phyloP scores from a whole-genome alignment of 2,797 vertebrate species.

The Ctenopoma kingsleyae region DNA sequence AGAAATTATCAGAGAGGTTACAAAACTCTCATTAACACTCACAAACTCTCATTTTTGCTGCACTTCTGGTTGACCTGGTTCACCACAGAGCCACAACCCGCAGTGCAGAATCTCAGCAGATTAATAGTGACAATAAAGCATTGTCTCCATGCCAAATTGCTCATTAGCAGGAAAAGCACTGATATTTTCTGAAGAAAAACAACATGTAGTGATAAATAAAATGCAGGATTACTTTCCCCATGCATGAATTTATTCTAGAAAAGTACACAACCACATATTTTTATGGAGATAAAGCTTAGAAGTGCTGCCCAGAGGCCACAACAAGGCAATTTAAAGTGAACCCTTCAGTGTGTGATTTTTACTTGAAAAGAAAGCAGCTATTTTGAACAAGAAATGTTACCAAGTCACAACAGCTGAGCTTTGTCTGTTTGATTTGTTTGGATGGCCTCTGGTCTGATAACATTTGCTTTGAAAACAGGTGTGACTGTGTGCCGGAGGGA shows the following conservation, averaged over 20 bases:
- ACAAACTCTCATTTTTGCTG: slow-evolving; percentile 31
- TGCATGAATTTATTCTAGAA: slow-evolving; percentile 22
- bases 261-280: slow-evolving; percentile 31
- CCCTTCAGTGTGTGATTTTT: slow-evolving; percentile 38
- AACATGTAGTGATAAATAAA: slow-evolving; percentile 34
- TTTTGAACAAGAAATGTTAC: slow-evolving; percentile 53
- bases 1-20: neutral
- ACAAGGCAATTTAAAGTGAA: slow-evolving; percentile 39
- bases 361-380: slow-evolving; percentile 40
- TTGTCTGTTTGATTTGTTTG: slow-evolving; percentile 56
- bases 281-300: slow-evolving; percentile 41
- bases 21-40: slow-evolving; percentile 41
- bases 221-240: slow-evolving; percentile 19
- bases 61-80: slow-evolving; percentile 52
- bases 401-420: slow-evolving; percentile 48
- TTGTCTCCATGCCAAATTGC: slow-evolving; percentile 52
- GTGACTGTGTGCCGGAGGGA: slow-evolving; percentile 34
- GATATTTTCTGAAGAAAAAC: slow-evolving; percentile 30
- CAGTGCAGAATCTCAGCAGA: slow-evolving; percentile 39
- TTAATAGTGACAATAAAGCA: slow-evolving; percentile 54
- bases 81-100: slow-evolving; percentile 16
- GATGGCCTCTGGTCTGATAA: slow-evolving; percentile 63
- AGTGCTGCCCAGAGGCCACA: slow-evolving; percentile 34
- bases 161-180: slow-evolving; percentile 56
- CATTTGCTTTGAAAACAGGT: slow-evolving; percentile 67